These are phyloP conservation scores for Leptodactylus fallax DNA, from an alignment of 2,797 vertebrate species.

Conservation along the genomic window DNA sequence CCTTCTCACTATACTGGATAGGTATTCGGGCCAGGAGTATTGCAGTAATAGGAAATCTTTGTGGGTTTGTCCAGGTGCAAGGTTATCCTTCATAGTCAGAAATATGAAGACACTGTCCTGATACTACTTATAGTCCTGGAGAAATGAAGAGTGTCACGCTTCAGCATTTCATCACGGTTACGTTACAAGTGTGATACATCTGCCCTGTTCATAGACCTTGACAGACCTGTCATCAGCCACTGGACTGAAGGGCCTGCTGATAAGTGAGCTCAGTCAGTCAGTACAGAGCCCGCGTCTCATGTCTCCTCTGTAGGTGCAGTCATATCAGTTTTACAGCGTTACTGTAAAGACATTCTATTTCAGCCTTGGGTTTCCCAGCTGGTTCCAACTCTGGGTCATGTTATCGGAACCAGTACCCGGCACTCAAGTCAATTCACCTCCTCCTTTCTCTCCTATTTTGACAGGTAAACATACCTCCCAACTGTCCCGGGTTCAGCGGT, in stretches of 20 bases:
- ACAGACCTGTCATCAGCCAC: constrained; percentile 4
- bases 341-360: no score
- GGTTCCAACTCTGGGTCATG: no score
- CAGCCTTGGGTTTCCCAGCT: no score
- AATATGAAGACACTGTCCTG: background rate
- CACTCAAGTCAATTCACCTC: no score
- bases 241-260: background rate
- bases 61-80: background rate
- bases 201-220: background rate
- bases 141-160: background rate
- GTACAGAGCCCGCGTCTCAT: background rate
- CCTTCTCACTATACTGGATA: no score
- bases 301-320: background rate
- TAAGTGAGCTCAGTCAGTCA: background rate
- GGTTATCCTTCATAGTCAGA: background rate
- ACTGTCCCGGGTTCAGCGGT: no score
- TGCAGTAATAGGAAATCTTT: background rate
- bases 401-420: no score
- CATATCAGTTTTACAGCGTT: no score
- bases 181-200: constrained; percentile 1
- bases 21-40: no score
- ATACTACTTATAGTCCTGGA: background rate
- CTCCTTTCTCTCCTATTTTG: no score
- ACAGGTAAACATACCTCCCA: no score
- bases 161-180: background rate